A percentile compares a stretch with the other conserved stretches of the same genome.
Conservation (phyloP, 2,113 vertebrate genomes). For the Sphyrna mokarran region DNA sequence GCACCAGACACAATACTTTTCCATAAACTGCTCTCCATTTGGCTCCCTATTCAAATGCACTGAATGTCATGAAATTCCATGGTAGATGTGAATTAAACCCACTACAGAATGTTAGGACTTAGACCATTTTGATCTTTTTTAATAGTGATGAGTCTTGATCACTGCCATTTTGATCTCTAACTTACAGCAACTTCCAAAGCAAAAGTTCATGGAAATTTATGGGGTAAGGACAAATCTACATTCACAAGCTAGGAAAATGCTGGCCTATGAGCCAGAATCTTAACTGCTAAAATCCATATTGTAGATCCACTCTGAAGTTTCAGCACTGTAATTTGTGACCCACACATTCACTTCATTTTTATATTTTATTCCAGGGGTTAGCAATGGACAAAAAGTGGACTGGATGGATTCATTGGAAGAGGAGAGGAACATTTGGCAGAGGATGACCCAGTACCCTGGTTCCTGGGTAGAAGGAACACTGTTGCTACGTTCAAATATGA, state of each 20-base stretch:
- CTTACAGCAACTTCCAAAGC: too few relatives aligned
- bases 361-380: constrained; percentile 55
- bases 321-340: not conserved
- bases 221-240: not conserved
- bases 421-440: constrained; percentile 87
- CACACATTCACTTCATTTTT: not conserved
- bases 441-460: constrained; percentile 89
- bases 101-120: not conserved
- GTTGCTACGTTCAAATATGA: constrained; percentile 80
- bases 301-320: not conserved
- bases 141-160: not conserved
- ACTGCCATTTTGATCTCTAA: not conserved
- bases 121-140: not conserved
- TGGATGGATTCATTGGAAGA: constrained; percentile 83
- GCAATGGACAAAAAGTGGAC: constrained; percentile 66
- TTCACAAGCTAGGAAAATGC: not conserved
- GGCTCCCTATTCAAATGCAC: too few relatives aligned
- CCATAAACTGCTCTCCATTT: not conserved
- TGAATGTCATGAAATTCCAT: too few relatives aligned
- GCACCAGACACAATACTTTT: not conserved
- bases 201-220: too few relatives aligned
- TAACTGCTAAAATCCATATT: not conserved
- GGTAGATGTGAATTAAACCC: not conserved
- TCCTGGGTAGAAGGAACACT: constrained; percentile 94
- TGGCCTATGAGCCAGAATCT: not conserved